phyloP scores from a whole-genome alignment of 2,888 invertebrate species.

The Tiliacea aurago region DNA sequence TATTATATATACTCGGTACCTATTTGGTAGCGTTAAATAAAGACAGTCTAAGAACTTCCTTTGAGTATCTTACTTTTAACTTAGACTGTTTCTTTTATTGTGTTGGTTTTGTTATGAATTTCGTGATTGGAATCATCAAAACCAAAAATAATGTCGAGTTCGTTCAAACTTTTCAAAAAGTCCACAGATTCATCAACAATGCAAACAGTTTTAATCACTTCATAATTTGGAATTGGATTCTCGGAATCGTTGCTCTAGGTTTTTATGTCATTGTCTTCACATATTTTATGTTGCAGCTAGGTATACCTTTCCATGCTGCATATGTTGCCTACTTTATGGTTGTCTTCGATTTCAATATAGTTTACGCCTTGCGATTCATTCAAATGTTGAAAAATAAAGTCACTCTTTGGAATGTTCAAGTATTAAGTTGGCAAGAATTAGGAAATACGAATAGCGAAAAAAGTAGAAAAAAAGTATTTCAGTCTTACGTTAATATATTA shows the following conservation, averaged over 20 bases:
- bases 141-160: slow-evolving; percentile 11
- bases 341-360: slow-evolving; percentile 14
- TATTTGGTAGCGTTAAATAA: not conserved
- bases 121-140: not conserved
- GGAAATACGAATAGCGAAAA: not conserved
- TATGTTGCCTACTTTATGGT: not conserved
- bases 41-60: not conserved
- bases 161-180: slow-evolving; percentile 31
- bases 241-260: not conserved
- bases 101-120: slow-evolving; percentile 20
- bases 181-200: slow-evolving; percentile 31
- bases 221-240: slow-evolving; percentile 28
- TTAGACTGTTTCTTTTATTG: not conserved
- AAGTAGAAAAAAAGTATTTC: not conserved
- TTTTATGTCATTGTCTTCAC: not conserved
- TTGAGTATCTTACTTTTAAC: not conserved
- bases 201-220: not conserved
- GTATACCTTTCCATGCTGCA: not conserved
- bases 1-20: no score
- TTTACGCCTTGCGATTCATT: not conserved
- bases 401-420: not conserved
- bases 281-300: not conserved
- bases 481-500: slow-evolving; percentile 33
- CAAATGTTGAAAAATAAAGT: not conserved
- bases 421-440: not conserved